Conservation (phyloP, 2,888 invertebrate species). For the Chelonus formosanus region DNA sequence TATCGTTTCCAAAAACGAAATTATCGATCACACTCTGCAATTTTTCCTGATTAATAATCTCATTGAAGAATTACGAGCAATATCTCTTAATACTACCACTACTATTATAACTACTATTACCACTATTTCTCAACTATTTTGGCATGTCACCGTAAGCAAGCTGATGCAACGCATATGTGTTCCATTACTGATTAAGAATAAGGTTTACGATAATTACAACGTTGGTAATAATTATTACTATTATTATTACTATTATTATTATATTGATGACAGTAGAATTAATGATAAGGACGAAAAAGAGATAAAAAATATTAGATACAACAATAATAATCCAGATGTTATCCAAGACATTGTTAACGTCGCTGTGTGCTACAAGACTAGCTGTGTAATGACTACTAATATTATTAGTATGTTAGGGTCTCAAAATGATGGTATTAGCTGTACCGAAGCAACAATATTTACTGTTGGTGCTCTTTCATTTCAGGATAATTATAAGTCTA, state of each 20-base stretch:
- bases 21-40: slow-evolving; percentile 57
- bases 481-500: slow-evolving; percentile 65
- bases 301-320: slow-evolving; percentile 46
- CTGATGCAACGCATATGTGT: slow-evolving; percentile 64
- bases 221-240: slow-evolving; percentile 41
- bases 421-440: slow-evolving; percentile 64
- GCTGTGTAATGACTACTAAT: slow-evolving; percentile 58
- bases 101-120: slow-evolving; percentile 46
- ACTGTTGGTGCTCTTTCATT: slow-evolving; percentile 67
- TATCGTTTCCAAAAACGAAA: slow-evolving; percentile 64
- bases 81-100: slow-evolving; percentile 45
- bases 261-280: slow-evolving; percentile 21
- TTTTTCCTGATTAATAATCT: slow-evolving; percentile 52
- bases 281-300: slow-evolving; percentile 33
- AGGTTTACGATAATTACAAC: slow-evolving; percentile 50
- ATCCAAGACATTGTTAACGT: slow-evolving; percentile 56
- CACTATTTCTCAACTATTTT: slow-evolving; percentile 43
- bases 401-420: slow-evolving; percentile 56
- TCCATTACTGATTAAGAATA: slow-evolving; percentile 62
- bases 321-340: slow-evolving; percentile 51
- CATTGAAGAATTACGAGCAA: slow-evolving; percentile 48
- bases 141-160: slow-evolving; percentile 59
- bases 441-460: slow-evolving; percentile 65
- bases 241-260: slow-evolving; percentile 28
- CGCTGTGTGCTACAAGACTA: slow-evolving; percentile 60